Conservation (phyloP, 2,113 vertebrate species). For the Condylura cristata region DNA sequence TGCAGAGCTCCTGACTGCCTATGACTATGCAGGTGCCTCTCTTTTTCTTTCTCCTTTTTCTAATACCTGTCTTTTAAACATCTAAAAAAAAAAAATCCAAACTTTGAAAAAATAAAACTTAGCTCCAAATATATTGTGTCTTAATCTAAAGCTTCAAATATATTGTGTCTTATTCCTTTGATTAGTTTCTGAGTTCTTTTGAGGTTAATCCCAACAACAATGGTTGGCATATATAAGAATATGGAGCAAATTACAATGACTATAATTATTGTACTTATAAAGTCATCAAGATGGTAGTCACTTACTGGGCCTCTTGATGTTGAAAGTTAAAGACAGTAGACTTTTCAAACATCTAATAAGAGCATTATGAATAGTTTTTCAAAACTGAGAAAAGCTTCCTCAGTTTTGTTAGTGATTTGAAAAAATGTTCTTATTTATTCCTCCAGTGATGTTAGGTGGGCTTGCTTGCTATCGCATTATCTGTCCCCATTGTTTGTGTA, state of each 20-base stretch:
- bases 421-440: neutral
- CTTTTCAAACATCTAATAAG: neutral
- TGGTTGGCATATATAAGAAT: neutral
- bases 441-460: neutral
- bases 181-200: neutral
- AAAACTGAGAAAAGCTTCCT: neutral
- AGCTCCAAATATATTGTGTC: neutral
- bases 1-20: too few relatives aligned
- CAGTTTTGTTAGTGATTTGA: neutral
- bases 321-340: neutral
- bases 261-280: neutral
- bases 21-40: too few relatives aligned
- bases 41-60: too few relatives aligned
- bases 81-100: too few relatives aligned
- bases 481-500: neutral
- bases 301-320: neutral
- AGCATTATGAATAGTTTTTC: neutral
- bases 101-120: slow-evolving; percentile 1
- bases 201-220: neutral
- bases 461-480: neutral
- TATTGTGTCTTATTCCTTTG: neutral
- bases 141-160: neutral
- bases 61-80: too few relatives aligned
- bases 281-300: neutral
- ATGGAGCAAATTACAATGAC: slow-evolving; percentile 1